Evolutionary conservation across 2,888 invertebrate genomes (phyloP).

Genomic region (Rhagium mordax): DNA sequence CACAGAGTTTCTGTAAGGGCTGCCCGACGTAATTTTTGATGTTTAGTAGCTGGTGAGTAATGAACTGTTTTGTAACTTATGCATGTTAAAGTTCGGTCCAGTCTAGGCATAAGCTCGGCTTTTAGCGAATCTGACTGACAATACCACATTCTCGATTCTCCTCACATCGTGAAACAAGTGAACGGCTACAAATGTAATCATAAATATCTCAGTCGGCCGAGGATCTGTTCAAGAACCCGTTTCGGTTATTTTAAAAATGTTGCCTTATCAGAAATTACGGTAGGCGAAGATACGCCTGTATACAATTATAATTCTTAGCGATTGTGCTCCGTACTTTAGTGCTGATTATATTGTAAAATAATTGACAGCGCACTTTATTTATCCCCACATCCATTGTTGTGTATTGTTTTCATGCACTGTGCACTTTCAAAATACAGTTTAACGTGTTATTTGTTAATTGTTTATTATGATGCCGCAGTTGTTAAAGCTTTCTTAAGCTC

Average conservation of each 20-base stretch:
- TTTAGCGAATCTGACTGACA: slow-evolving; percentile 62
- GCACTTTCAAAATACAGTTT: slow-evolving; percentile 46
- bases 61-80: slow-evolving; percentile 1
- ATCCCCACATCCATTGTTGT: slow-evolving; percentile 46
- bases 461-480: slow-evolving; percentile 19
- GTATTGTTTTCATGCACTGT: slow-evolving; percentile 48
- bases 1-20: not conserved
- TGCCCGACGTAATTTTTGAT: not conserved
- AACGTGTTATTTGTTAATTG: slow-evolving; percentile 41
- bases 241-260: slow-evolving; percentile 65
- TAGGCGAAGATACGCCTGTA: slow-evolving; percentile 65
- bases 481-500: slow-evolving; percentile 11
- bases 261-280: slow-evolving; percentile 67
- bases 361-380: slow-evolving; percentile 64
- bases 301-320: slow-evolving; percentile 65
- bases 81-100: slow-evolving; percentile 30
- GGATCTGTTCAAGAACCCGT: slow-evolving; percentile 64
- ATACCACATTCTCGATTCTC: slow-evolving; percentile 65
- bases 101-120: slow-evolving; percentile 32
- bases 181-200: slow-evolving; percentile 68
- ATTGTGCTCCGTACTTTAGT: slow-evolving; percentile 64
- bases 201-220: slow-evolving; percentile 66
- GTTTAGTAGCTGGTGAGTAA: not conserved
- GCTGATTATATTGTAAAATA: slow-evolving; percentile 67
- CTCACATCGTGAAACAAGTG: slow-evolving; percentile 67